These are phyloP conservation scores for Atta cephalotes DNA, from an alignment of 1,140 invertebrate genomes.

Conservation along the genomic window DNA sequence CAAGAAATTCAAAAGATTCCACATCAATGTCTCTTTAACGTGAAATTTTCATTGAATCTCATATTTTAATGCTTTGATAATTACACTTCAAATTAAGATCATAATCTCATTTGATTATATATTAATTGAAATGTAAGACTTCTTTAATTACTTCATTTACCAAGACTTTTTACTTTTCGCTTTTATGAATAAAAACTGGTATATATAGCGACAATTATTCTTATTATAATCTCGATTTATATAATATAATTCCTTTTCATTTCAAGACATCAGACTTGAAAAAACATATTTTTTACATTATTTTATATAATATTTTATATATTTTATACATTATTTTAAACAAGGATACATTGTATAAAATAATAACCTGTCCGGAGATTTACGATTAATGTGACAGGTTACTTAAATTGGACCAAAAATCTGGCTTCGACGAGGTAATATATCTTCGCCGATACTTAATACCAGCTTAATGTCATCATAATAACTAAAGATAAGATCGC, in stretches of 20 bases:
- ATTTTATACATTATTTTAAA: slow-evolving; percentile 1
- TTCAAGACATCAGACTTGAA: not conserved
- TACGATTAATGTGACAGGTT: slow-evolving; percentile 21
- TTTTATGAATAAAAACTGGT: not conserved
- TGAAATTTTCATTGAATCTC: not conserved
- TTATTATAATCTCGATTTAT: not conserved
- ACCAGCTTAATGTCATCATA: slow-evolving; percentile 20
- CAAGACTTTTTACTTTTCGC: not conserved
- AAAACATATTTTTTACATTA: not conserved
- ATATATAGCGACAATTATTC: not conserved
- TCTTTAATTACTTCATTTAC: slow-evolving; percentile 9
- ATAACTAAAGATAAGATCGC: slow-evolving; percentile 28
- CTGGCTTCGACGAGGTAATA: slow-evolving; percentile 20
- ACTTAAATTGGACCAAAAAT: slow-evolving; percentile 31
- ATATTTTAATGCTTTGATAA: not conserved
- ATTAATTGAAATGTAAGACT: not conserved
- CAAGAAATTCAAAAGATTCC: not conserved
- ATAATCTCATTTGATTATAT: not conserved
- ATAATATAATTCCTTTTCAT: not conserved
- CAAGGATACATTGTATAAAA: not conserved
- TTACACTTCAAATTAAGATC: not conserved
- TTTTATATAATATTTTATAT: not conserved
- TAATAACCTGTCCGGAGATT: not conserved
- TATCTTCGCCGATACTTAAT: slow-evolving; percentile 30
- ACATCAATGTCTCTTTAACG: not conserved